A percentile compares a stretch with the other conserved stretches of the same genome.
phyloP scores from a whole-genome alignment of 2,888 invertebrate species.

The Fragum whitleyi region DNA sequence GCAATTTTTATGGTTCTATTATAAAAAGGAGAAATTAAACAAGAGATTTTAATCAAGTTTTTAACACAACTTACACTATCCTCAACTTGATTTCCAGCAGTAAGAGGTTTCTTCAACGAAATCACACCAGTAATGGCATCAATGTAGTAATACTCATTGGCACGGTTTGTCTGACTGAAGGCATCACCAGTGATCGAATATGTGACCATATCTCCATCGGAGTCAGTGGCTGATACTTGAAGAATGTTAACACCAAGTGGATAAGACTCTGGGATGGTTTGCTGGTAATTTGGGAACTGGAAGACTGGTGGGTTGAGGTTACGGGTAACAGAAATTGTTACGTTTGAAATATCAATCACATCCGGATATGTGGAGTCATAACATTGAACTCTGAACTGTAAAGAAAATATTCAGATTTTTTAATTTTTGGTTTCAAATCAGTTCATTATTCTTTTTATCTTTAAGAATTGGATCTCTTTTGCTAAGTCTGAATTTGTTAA shows the following conservation, averaged over 20 bases:
- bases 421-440: too few species aligned
- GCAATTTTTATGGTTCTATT: too few species aligned
- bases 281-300: constrained; percentile 67
- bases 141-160: constrained; percentile 74
- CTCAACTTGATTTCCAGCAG: constrained; percentile 62
- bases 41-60: too few species aligned
- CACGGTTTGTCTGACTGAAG: constrained; percentile 50
- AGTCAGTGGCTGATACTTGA: constrained; percentile 71
- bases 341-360: constrained; percentile 57
- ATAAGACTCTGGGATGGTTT: constrained; percentile 72
- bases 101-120: constrained; percentile 76
- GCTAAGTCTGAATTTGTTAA: too few species aligned
- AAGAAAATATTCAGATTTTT: too few species aligned
- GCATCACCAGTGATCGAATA: constrained; percentile 77
- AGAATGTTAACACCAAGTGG: constrained; percentile 73
- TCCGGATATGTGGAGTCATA: constrained; percentile 75
- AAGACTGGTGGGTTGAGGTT: constrained; percentile 76
- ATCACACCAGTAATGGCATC: constrained; percentile 73
- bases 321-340: constrained; percentile 69
- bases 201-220: constrained; percentile 71
- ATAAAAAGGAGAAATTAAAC: too few species aligned
- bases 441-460: too few species aligned
- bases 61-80: constrained; percentile 66
- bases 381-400: constrained; percentile 66
- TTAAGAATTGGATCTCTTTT: too few species aligned